Evolutionary conservation across 2,888 invertebrate genomes (phyloP).

Genomic region (Acleris literana): DNA sequence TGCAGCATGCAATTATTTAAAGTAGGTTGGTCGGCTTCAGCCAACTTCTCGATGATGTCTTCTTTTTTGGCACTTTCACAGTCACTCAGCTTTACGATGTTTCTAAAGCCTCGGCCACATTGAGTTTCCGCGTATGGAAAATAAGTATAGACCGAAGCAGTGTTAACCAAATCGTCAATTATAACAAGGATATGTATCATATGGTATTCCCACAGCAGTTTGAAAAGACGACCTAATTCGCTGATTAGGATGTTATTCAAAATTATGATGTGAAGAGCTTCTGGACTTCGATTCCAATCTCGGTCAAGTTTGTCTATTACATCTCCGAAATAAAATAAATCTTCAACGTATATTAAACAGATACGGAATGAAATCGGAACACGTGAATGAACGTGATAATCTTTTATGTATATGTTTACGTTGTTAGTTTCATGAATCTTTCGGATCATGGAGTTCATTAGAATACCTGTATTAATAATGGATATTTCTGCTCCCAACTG

Average conservation of each 20-base stretch:
- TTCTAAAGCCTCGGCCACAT: constrained; percentile 33
- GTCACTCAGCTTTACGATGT: constrained; percentile 26
- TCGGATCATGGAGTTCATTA: background rate
- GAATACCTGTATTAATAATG: constrained; percentile 6
- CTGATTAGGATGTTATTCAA: background rate
- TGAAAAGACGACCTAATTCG: background rate
- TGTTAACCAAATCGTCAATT: constrained; percentile 6
- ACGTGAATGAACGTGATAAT: background rate
- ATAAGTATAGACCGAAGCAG: constrained; percentile 28
- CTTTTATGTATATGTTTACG: constrained; percentile 3
- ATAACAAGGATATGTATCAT: constrained; percentile 28
- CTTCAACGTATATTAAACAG: constrained; percentile 8
- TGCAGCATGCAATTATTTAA: constrained; percentile 31
- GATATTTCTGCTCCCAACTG: constrained; percentile 13
- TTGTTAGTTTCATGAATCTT: constrained; percentile 10
- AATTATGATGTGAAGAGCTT: constrained; percentile 5
- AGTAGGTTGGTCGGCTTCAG: background rate
- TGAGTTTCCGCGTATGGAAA: constrained; percentile 24
- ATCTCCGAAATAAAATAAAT: background rate
- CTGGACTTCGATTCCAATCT: constrained; percentile 11
- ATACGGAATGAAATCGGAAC: background rate
- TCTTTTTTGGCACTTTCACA: constrained; percentile 11
- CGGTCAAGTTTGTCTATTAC: constrained; percentile 3
- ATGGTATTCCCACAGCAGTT: constrained; percentile 18
- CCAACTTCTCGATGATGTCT: background rate